Conservation (phyloP, 2,888 invertebrate species). For the Platycheirus albimanus region DNA sequence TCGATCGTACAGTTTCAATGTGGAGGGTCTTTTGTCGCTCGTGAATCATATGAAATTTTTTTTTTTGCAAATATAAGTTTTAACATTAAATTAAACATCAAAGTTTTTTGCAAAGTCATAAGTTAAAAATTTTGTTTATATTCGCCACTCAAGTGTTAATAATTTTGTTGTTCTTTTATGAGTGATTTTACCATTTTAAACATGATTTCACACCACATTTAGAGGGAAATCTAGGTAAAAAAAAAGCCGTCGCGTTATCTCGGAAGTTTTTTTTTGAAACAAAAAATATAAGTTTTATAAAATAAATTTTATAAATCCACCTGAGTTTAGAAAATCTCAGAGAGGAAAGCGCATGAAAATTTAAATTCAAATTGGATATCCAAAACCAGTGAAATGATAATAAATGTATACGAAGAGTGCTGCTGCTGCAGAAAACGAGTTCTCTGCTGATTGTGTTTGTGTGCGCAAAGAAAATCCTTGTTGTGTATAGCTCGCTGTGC, state of each 20-base stretch:
- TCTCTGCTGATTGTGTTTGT: slow-evolving; percentile 81
- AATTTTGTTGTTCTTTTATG: no score
- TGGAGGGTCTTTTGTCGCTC: slow-evolving; percentile 77
- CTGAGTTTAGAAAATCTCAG: slow-evolving; percentile 2
- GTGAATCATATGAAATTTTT: slow-evolving; percentile 76
- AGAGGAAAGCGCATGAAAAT: slow-evolving; percentile 21
- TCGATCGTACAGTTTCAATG: slow-evolving; percentile 81
- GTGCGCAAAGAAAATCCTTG: slow-evolving; percentile 74
- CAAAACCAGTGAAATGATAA: slow-evolving; percentile 73
- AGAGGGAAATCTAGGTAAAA: slow-evolving; percentile 7
- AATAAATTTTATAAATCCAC: no score
- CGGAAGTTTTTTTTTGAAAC: slow-evolving; percentile 8
- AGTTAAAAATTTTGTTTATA: slow-evolving; percentile 8
- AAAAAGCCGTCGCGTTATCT: slow-evolving; percentile 63
- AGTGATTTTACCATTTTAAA: slow-evolving; percentile 32
- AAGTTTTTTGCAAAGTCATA: slow-evolving; percentile 34
- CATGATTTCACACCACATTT: background rate
- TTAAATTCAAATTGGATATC: slow-evolving; percentile 64
- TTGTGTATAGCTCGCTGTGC: slow-evolving; percentile 64
- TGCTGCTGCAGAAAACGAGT: slow-evolving; percentile 81
- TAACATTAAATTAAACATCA: slow-evolving; percentile 30
- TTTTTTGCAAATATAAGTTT: slow-evolving; percentile 39
- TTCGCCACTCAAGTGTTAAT: background rate
- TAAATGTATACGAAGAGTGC: slow-evolving; percentile 61
- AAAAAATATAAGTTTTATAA: no score